phyloP scores from a whole-genome alignment of 1,140 invertebrate species.

The Bradysia coprophila region DNA sequence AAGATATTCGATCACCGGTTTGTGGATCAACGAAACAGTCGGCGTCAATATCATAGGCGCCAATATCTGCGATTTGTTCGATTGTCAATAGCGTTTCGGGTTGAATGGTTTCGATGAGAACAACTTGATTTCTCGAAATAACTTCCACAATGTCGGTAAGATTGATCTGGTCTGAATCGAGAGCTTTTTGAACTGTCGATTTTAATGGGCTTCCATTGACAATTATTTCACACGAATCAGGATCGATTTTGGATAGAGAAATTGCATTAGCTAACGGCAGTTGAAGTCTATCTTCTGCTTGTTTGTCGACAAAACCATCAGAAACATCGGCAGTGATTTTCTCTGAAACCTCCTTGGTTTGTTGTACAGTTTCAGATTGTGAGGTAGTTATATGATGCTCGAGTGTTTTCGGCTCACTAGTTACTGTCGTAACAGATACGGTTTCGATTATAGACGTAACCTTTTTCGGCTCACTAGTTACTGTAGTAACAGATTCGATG shows the following conservation, averaged over 20 bases:
- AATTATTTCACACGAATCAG: conserved; percentile 45
- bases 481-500: no score
- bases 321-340: background rate
- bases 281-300: background rate
- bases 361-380: conserved; percentile 14
- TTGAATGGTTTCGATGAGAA: conserved; percentile 7
- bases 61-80: conserved; percentile 44
- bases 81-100: conserved; percentile 18
- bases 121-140: conserved; percentile 28
- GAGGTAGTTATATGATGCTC: no score
- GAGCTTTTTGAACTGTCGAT: conserved; percentile 37
- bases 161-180: conserved; percentile 42
- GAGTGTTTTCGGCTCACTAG: no score
- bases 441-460: no score
- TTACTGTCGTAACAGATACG: no score
- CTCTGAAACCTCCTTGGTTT: conserved; percentile 1
- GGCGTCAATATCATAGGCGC: conserved; percentile 52
- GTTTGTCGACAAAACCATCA: no score
- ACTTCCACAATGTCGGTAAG: conserved; percentile 44
- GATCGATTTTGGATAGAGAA: conserved; percentile 47
- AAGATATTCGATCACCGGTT: conserved; percentile 49
- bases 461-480: no score
- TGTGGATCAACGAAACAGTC: conserved; percentile 62
- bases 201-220: conserved; percentile 33
- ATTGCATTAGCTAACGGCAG: conserved; percentile 50